Evolutionary conservation across 2,888 invertebrate genomes (phyloP).

Genomic region (Microctonus aethiopoides): DNA sequence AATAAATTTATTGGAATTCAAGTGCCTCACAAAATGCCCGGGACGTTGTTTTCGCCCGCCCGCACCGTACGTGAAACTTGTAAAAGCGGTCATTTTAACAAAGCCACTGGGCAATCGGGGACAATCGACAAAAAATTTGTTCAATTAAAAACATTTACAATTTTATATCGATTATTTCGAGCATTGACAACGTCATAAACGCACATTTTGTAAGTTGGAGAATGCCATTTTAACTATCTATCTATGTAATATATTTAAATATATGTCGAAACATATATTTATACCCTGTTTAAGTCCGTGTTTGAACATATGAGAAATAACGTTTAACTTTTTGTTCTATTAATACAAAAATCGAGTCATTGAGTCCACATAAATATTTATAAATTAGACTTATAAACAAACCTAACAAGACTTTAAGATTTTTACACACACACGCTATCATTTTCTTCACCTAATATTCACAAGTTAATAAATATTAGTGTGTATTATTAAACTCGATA

Average conservation of each 20-base stretch:
- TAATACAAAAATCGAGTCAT: constrained; percentile 27
- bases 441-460: constrained; percentile 28
- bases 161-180: constrained; percentile 54
- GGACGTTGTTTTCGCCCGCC: constrained; percentile 49
- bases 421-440: constrained; percentile 37
- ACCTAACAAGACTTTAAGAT: background rate
- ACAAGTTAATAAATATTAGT: constrained; percentile 33
- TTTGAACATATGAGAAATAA: constrained; percentile 34
- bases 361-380: constrained; percentile 47
- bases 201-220: background rate
- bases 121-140: constrained; percentile 50
- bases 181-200: constrained; percentile 39
- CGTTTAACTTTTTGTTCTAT: constrained; percentile 7
- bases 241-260: background rate
- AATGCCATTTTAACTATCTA: background rate
- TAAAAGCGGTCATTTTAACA: constrained; percentile 65
- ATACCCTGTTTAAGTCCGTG: constrained; percentile 57
- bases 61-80: constrained; percentile 55
- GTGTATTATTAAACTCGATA: constrained; percentile 23
- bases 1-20: constrained; percentile 10
- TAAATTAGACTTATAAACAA: constrained; percentile 53
- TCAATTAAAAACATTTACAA: constrained; percentile 28
- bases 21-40: background rate
- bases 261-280: constrained; percentile 12
- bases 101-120: constrained; percentile 56